phyloP scores from a whole-genome alignment of 2,113 vertebrate species.

The Myanophis thanlyinensis region DNA sequence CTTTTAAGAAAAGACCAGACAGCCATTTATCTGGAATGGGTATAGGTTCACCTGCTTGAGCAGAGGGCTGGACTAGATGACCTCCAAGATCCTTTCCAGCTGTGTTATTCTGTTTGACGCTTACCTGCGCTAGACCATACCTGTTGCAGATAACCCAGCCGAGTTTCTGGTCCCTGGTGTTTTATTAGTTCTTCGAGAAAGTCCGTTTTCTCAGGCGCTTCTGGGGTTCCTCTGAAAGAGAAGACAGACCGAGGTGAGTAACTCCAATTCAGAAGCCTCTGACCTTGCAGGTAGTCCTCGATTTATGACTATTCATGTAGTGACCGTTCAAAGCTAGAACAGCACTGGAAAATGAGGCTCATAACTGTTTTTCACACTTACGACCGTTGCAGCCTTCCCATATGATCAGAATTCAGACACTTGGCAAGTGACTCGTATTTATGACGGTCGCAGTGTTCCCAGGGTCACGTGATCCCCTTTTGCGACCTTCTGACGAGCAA shows the following conservation, averaged over 20 bases:
- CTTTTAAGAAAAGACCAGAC: not conserved
- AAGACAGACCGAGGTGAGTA: not conserved
- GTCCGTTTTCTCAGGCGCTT: constrained; percentile 44
- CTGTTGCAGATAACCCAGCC: constrained; percentile 64
- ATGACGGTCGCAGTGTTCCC: too few species aligned
- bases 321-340: too few species aligned
- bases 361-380: not conserved
- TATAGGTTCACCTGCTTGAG: not conserved
- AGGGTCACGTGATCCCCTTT: too few species aligned
- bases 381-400: not conserved
- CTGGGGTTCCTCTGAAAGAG: constrained; percentile 53
- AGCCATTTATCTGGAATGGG: too few species aligned
- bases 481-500: too few species aligned
- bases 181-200: constrained; percentile 61
- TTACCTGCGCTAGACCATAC: constrained; percentile 31
- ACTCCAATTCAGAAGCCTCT: not conserved
- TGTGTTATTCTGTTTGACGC: not conserved
- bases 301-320: too few species aligned
- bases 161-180: constrained; percentile 35
- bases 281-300: not conserved
- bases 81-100: too few species aligned
- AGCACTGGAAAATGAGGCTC: not conserved
- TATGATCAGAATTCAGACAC: not conserved
- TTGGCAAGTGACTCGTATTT: not conserved
- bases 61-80: too few species aligned